Percentiles rank a stretch among this genome's conserved stretches.
Evolutionary conservation across 1,140 invertebrate species (phyloP).

Genomic region (Bombus confusus): DNA sequence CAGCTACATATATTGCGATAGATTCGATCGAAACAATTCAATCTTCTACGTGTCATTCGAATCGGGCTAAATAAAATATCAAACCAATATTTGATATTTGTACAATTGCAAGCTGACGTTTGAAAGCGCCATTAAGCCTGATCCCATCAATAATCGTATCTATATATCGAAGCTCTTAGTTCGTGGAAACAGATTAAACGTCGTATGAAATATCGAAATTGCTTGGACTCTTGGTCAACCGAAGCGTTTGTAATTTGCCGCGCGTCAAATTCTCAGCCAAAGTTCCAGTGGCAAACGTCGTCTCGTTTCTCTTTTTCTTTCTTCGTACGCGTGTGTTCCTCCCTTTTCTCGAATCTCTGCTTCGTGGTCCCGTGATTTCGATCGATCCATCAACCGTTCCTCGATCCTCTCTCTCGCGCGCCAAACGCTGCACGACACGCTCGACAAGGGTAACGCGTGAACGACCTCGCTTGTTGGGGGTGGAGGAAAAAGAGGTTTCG

Average conservation of each 20-base stretch:
- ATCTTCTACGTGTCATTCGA: not conserved
- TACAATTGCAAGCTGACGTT: too few species aligned
- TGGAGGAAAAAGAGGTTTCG: constrained; percentile 5
- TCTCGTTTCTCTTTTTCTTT: constrained; percentile 27
- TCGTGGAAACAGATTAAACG: too few species aligned
- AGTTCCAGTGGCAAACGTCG: not conserved
- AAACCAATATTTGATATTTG: too few species aligned
- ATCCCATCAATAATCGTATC: not conserved
- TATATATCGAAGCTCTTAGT: not conserved
- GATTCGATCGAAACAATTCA: too few species aligned
- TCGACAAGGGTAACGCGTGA: constrained; percentile 12
- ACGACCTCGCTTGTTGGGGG: constrained; percentile 17
- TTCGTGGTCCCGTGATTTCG: not conserved
- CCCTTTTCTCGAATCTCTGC: not conserved
- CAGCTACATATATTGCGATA: too few species aligned
- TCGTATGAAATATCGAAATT: not conserved
- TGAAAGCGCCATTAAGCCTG: not conserved
- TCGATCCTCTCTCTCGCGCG: constrained; percentile 10
- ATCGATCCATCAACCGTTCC: constrained; percentile 17
- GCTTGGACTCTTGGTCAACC: constrained; percentile 24
- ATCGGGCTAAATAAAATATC: too few species aligned
- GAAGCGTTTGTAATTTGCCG: not conserved
- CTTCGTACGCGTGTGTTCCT: not conserved
- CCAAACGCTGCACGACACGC: not conserved
- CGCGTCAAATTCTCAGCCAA: not conserved